A percentile compares a stretch with the other conserved stretches of the same genome.
Conservation (phyloP, 1,140 invertebrate species). For the Drosophila ogumai region DNA sequence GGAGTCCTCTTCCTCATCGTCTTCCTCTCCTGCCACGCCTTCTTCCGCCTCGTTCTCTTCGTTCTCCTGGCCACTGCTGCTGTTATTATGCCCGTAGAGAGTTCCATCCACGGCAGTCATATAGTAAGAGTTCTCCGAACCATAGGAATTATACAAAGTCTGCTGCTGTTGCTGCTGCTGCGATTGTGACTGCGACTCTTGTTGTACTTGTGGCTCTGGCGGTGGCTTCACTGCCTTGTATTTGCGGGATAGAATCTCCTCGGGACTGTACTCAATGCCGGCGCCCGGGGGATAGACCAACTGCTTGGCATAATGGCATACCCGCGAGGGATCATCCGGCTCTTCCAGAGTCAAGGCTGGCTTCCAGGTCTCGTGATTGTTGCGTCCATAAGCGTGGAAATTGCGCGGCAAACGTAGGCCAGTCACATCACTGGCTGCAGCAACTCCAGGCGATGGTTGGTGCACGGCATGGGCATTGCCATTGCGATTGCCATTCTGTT, state of each 20-base stretch:
- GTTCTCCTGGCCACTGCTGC: conserved; percentile 28
- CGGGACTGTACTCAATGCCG: conserved; percentile 79
- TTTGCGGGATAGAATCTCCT: conserved; percentile 72
- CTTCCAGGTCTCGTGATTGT: conserved; percentile 83
- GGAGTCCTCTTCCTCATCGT: conserved; percentile 38
- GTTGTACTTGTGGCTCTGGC: conserved; percentile 26
- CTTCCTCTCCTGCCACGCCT: conserved; percentile 32
- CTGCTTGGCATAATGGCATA: conserved; percentile 80
- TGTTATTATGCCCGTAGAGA: conserved; percentile 44
- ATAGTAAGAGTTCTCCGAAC: conserved; percentile 58
- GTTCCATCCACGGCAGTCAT: conserved; percentile 66
- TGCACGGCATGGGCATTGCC: conserved; percentile 12
- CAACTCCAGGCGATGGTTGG: not conserved
- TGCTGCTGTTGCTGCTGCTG: conserved; percentile 54
- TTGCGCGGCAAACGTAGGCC: conserved; percentile 70
- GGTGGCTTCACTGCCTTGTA: conserved; percentile 41
- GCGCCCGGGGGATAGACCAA: conserved; percentile 72
- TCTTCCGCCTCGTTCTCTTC: conserved; percentile 38
- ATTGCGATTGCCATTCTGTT: conserved; percentile 44
- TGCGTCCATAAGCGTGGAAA: conserved; percentile 74
- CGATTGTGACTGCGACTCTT: conserved; percentile 4
- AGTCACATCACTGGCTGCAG: conserved; percentile 30
- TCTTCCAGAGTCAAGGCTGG: conserved; percentile 81
- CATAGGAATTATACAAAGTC: conserved; percentile 54
- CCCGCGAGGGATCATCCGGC: conserved; percentile 75